Evolutionary conservation across 2,113 vertebrate genomes (phyloP).

Genomic region (Harpagus bidentatus): DNA sequence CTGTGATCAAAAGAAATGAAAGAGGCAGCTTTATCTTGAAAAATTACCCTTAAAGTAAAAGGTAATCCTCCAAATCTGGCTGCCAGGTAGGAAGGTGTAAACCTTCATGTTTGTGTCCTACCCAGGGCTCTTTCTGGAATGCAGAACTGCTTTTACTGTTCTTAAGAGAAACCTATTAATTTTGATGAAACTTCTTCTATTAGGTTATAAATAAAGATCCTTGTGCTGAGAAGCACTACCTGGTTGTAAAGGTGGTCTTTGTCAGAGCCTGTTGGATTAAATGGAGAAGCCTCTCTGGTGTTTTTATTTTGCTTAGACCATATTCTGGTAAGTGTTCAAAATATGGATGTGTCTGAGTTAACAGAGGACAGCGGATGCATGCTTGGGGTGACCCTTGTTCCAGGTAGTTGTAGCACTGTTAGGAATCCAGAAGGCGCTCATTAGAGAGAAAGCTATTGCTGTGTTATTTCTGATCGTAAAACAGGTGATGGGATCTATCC

Average conservation of each 20-base stretch:
- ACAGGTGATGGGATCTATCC: neutral
- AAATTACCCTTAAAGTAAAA: neutral
- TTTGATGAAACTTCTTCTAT: neutral
- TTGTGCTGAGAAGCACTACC: neutral
- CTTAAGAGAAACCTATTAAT: neutral
- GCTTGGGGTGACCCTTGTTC: neutral
- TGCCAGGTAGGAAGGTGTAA: neutral
- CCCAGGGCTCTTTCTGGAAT: neutral
- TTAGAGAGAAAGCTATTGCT: neutral
- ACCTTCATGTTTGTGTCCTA: neutral
- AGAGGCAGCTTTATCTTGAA: neutral
- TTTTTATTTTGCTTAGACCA: neutral
- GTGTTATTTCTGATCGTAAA: neutral
- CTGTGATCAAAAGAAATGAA: neutral
- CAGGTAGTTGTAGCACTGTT: neutral
- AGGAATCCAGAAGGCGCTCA: neutral
- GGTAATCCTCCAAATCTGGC: neutral
- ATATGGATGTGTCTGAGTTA: neutral
- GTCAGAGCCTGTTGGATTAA: neutral
- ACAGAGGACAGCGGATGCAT: neutral
- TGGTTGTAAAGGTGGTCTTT: neutral
- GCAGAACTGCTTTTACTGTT: neutral
- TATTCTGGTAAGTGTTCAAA: neutral
- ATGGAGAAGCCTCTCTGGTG: neutral
- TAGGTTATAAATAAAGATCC: neutral